phyloP scores from a whole-genome alignment of 2,797 vertebrate species.

The Oceanodroma leucorhoa region DNA sequence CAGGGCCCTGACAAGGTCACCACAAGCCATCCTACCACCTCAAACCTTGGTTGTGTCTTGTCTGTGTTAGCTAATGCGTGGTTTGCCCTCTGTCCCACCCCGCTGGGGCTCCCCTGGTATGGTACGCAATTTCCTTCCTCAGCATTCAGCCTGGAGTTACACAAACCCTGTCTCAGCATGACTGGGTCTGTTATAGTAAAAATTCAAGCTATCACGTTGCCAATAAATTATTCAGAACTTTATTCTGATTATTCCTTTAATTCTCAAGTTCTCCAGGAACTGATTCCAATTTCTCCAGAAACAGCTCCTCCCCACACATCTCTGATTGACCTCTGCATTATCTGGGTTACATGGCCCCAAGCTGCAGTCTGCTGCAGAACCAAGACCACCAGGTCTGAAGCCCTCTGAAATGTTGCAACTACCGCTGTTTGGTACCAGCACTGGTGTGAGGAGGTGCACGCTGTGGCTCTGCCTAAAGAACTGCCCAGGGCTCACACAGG shows the following conservation, averaged over 20 bases:
- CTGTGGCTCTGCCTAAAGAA: background rate
- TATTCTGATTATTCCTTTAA: background rate
- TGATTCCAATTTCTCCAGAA: background rate
- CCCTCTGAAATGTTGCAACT: background rate
- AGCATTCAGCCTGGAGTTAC: background rate
- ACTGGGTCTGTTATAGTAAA: background rate
- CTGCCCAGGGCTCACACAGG: background rate
- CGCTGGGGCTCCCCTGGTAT: rapidly evolving
- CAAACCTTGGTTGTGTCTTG: background rate
- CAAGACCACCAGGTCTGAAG: background rate
- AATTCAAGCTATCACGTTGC: background rate
- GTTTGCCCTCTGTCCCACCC: background rate
- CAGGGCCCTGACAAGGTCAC: background rate
- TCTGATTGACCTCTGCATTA: background rate
- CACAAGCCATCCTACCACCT: background rate
- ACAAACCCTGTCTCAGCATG: background rate
- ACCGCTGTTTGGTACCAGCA: background rate
- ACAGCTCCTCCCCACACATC: background rate
- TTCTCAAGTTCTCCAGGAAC: background rate
- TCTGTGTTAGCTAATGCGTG: background rate
- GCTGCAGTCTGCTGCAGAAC: background rate
- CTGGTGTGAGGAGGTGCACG: rapidly evolving
- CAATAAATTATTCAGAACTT: background rate
- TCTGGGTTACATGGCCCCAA: background rate
- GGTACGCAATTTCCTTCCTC: background rate